A percentile compares a stretch with the other conserved stretches of the same genome.
These are phyloP conservation scores for Octonoba sinensis DNA, from an alignment of 2,888 invertebrate species.

Conservation along the genomic window DNA sequence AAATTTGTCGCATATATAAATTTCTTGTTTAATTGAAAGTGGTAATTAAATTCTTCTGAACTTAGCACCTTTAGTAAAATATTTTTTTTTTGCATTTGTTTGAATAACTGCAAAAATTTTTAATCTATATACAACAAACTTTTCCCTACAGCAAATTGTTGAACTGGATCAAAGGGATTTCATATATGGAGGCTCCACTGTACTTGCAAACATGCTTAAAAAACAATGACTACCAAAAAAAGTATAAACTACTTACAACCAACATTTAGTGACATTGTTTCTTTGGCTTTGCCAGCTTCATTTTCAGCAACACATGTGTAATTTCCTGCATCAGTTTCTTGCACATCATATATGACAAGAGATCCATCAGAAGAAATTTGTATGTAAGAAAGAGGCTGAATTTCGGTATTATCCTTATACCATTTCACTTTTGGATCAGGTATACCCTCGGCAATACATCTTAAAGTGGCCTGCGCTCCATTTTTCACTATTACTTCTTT, in stretches of 20 bases:
- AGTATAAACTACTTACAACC: conserved; percentile 70
- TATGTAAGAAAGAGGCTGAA: conserved; percentile 55
- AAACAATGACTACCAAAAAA: not conserved
- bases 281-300: conserved; percentile 75
- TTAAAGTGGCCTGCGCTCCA: conserved; percentile 56
- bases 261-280: conserved; percentile 74
- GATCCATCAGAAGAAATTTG: conserved; percentile 67
- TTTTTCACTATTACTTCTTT: conserved; percentile 48
- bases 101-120: too few relatives aligned
- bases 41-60: too few relatives aligned
- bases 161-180: too few relatives aligned
- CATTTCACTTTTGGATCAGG: conserved; percentile 69
- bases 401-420: conserved; percentile 63
- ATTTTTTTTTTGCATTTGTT: too few relatives aligned
- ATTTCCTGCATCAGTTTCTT: conserved; percentile 73
- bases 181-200: too few relatives aligned
- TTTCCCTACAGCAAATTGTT: too few relatives aligned
- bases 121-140: too few relatives aligned
- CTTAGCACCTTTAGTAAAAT: too few relatives aligned
- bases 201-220: not conserved
- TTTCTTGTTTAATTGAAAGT: too few relatives aligned
- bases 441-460: conserved; percentile 69
- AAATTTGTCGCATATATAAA: too few relatives aligned
- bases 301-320: conserved; percentile 77
- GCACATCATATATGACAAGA: conserved; percentile 69